Evolutionary conservation across 2,888 invertebrate genomes (phyloP).

Genomic region (Andrena camellia): DNA sequence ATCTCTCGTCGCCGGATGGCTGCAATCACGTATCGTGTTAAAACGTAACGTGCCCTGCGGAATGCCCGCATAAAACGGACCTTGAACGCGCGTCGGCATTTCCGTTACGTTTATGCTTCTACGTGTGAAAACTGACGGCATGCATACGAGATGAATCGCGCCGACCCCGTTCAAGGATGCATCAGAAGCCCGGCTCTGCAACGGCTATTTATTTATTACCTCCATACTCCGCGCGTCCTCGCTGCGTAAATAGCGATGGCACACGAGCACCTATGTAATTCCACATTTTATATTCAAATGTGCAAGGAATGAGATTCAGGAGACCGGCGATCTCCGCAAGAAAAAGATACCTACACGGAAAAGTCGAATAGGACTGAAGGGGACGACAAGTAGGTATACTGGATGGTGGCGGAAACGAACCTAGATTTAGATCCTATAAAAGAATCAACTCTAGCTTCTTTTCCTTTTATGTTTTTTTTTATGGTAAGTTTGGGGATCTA

Average conservation of each 20-base stretch:
- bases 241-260: not conserved
- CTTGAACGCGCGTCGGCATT: constrained; percentile 10
- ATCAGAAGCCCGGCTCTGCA: not conserved
- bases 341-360: not conserved
- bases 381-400: not conserved
- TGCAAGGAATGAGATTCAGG: not conserved
- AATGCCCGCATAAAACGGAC: constrained; percentile 15
- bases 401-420: not conserved
- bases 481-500: too few relatives aligned
- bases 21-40: constrained; percentile 13
- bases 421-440: not conserved
- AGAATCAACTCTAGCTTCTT: not conserved
- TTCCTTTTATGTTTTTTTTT: too few relatives aligned
- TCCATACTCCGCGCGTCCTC: not conserved
- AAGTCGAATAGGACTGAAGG: not conserved
- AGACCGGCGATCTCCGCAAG: not conserved
- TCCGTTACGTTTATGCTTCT: constrained; percentile 29
- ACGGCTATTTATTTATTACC: constrained; percentile 7
- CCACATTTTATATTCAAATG: not conserved
- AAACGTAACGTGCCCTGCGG: not conserved
- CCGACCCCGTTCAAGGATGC: constrained; percentile 10
- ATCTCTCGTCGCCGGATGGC: constrained; percentile 5
- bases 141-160: constrained; percentile 16
- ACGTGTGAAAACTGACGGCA: constrained; percentile 22
- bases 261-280: not conserved